Evolutionary conservation across 2,113 vertebrate genomes (phyloP).

Genomic region (Melanostigma gelatinosum): DNA sequence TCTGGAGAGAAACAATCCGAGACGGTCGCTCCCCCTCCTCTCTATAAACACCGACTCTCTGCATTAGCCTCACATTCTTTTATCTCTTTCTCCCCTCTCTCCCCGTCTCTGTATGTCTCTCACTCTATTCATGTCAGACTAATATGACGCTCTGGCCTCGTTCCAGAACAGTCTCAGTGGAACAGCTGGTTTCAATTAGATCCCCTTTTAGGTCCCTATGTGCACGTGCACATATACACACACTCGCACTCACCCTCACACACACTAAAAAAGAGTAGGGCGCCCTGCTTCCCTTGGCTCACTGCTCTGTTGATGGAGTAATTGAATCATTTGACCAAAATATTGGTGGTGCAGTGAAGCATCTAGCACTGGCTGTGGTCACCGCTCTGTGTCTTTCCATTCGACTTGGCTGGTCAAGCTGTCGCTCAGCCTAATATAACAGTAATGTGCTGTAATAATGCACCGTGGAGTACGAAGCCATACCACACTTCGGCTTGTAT

Average conservation of each 20-base stretch:
- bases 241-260: conserved; percentile 3
- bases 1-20: conserved; percentile 39
- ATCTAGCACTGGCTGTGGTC: conserved; percentile 37
- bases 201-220: conserved; percentile 53
- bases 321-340: conserved; percentile 71
- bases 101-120: conserved; percentile 22
- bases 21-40: not conserved
- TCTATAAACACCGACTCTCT: conserved; percentile 19
- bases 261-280: not conserved
- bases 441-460: conserved; percentile 35
- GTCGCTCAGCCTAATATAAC: conserved; percentile 49
- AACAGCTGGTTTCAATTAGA: conserved; percentile 77
- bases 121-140: conserved; percentile 54
- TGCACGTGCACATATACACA: conserved; percentile 19
- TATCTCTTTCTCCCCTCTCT: conserved; percentile 7
- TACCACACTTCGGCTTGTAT: not conserved
- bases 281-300: conserved; percentile 60
- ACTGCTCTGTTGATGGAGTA: conserved; percentile 50
- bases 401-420: conserved; percentile 54
- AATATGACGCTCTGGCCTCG: conserved; percentile 59
- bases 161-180: conserved; percentile 61
- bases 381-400: conserved; percentile 47
- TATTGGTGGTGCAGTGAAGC: conserved; percentile 58
- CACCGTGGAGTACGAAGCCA: conserved; percentile 14
- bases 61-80: conserved; percentile 32